A percentile compares a stretch with the other conserved stretches of the same genome.
Conservation (phyloP, 2,888 invertebrate genomes). For the Philonicus albiceps region DNA sequence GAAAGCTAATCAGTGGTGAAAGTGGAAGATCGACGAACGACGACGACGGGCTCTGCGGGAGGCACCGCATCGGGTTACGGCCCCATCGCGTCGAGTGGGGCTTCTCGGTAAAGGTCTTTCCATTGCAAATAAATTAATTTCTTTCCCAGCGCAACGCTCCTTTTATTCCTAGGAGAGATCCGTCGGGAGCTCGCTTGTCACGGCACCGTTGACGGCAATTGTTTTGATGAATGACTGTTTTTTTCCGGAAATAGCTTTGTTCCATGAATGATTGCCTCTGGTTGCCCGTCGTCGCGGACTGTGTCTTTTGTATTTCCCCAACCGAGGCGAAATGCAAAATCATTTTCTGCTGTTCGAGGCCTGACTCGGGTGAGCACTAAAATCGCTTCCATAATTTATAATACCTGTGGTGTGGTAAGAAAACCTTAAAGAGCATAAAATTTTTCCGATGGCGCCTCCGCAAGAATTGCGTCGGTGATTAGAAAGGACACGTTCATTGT, state of each 20-base stretch:
- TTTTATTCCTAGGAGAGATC: background rate
- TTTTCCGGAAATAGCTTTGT: background rate
- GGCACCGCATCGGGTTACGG: background rate
- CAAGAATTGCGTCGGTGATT: background rate
- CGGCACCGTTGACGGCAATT: background rate
- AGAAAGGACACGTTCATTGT: background rate
- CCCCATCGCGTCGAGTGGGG: background rate
- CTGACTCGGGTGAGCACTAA: background rate
- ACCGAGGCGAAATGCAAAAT: background rate
- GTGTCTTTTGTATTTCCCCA: background rate
- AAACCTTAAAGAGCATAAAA: background rate
- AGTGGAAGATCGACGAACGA: background rate
- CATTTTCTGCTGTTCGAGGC: background rate
- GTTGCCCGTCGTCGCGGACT: background rate
- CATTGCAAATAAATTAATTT: constrained; percentile 14
- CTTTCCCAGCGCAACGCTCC: background rate
- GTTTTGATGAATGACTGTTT: constrained; percentile 1
- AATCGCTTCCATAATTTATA: background rate
- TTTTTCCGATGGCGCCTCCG: background rate
- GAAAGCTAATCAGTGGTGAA: background rate
- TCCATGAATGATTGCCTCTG: background rate
- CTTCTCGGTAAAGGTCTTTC: background rate
- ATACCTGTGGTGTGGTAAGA: background rate
- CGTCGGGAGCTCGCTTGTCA: background rate
- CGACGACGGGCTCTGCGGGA: background rate